Conservation (phyloP, 2,797 vertebrate species). For the Centroberyx gerrardi region DNA sequence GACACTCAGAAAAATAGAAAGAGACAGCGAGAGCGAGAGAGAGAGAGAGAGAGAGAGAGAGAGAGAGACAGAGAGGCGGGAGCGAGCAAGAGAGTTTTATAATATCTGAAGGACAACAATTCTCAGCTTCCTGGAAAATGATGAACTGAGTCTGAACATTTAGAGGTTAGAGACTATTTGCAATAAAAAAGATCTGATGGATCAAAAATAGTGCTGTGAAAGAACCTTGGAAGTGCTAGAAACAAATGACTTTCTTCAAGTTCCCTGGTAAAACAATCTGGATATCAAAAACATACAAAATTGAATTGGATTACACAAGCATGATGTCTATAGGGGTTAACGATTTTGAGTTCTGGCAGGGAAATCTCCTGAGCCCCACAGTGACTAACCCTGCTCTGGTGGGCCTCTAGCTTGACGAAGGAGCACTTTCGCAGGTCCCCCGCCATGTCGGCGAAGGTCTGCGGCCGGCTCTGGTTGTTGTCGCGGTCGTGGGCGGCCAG, state of each 20-base stretch:
- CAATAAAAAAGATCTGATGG: not conserved
- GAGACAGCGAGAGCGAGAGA: not conserved
- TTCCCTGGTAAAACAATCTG: not conserved
- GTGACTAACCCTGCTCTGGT: slow-evolving; percentile 93
- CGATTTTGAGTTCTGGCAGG: not conserved
- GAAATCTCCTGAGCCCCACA: not conserved
- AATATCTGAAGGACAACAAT: not conserved
- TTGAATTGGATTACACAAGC: not conserved
- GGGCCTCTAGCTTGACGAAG: slow-evolving; percentile 95
- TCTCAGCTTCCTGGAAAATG: not conserved
- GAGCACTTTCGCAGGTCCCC: slow-evolving; percentile 96
- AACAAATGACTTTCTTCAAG: not conserved
- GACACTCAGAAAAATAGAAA: not conserved
- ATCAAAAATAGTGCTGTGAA: too few relatives aligned
- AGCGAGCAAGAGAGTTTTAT: not conserved
- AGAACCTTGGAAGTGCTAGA: too few relatives aligned
- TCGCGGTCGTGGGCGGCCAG: slow-evolving; percentile 97
- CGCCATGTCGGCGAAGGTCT: slow-evolving; percentile 96
- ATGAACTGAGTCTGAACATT: not conserved
- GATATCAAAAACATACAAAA: not conserved
- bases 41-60: not conserved
- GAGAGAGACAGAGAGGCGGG: too few relatives aligned
- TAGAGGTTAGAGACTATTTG: not conserved
- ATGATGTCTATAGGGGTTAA: not conserved
- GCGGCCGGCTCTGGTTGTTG: slow-evolving; percentile 94